Conservation (phyloP, 2,113 vertebrate genomes). For the Oryzias celebensis region DNA sequence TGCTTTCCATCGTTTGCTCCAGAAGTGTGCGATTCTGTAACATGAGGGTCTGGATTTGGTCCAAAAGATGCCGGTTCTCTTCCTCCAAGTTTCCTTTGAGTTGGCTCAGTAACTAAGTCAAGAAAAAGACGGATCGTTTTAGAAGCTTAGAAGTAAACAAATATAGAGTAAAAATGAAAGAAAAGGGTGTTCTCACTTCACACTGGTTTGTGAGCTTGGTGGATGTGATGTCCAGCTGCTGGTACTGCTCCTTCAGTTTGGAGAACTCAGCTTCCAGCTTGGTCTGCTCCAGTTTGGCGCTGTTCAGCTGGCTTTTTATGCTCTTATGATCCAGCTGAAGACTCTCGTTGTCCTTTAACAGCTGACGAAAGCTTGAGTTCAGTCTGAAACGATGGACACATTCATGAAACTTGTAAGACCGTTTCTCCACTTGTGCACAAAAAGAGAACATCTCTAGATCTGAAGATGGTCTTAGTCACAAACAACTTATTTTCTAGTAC, state of each 20-base stretch:
- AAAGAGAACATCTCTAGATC: no score
- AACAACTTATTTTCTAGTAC: no score
- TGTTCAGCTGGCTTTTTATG: slow-evolving; percentile 89
- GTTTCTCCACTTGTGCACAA: no score
- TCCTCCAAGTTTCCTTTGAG: slow-evolving; percentile 98
- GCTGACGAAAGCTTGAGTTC: slow-evolving; percentile 83
- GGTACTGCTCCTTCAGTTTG: slow-evolving; percentile 92
- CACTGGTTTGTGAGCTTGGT: slow-evolving; percentile 97
- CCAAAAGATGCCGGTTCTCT: slow-evolving; percentile 94
- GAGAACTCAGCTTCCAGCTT: slow-evolving; percentile 95
- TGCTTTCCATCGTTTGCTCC: slow-evolving; percentile 99
- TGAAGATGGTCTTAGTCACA: no score
- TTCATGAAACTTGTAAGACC: neutral
- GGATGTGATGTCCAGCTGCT: slow-evolving; percentile 95
- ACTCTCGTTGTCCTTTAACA: slow-evolving; percentile 89
- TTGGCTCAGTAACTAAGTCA: slow-evolving; percentile 89
- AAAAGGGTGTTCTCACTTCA: slow-evolving; percentile 77
- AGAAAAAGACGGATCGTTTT: neutral
- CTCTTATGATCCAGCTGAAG: slow-evolving; percentile 94
- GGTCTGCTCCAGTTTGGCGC: slow-evolving; percentile 92
- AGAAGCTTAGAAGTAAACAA: neutral
- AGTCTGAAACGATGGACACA: slow-evolving; percentile 67
- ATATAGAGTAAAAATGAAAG: neutral
- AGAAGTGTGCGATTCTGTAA: slow-evolving; percentile 94
- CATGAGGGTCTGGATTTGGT: slow-evolving; percentile 99